phyloP scores from a whole-genome alignment of 2,113 vertebrate genomes.

The Seriola quinqueradiata region DNA sequence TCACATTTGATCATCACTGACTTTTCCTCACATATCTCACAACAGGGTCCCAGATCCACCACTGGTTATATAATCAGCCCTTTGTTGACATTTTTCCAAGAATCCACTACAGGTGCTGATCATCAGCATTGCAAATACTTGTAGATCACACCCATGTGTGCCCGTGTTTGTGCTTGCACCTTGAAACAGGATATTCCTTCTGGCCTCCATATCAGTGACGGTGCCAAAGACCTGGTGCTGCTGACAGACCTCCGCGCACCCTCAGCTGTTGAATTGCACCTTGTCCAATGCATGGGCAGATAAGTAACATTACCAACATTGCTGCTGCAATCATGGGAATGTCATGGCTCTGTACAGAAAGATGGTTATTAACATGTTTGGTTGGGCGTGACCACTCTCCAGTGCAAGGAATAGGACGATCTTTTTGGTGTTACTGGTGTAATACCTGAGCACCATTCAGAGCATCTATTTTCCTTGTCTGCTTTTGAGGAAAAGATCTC shows the following conservation, averaged over 20 bases:
- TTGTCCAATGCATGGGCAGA: background rate
- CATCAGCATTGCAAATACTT: background rate
- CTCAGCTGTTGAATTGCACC: slow-evolving; percentile 24
- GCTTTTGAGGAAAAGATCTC: background rate
- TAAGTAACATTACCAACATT: background rate
- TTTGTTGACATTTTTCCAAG: background rate
- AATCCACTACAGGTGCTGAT: background rate
- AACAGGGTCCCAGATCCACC: background rate
- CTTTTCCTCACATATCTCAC: background rate
- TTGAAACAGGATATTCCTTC: too few species aligned
- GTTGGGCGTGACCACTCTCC: background rate
- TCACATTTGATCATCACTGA: slow-evolving; percentile 3
- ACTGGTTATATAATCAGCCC: background rate
- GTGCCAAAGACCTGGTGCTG: slow-evolving; percentile 31
- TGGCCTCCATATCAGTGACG: background rate
- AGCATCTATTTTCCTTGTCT: background rate
- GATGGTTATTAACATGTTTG: background rate
- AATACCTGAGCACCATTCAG: background rate
- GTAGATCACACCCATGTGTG: background rate
- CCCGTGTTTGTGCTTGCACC: slow-evolving; percentile 19
- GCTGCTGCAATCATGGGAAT: background rate
- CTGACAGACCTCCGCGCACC: slow-evolving; percentile 10
- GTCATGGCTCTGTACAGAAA: background rate
- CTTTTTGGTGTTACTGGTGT: background rate
- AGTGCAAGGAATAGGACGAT: background rate